phyloP scores from a whole-genome alignment of 2,888 invertebrate genomes.

The Bedellia somnulentella region DNA sequence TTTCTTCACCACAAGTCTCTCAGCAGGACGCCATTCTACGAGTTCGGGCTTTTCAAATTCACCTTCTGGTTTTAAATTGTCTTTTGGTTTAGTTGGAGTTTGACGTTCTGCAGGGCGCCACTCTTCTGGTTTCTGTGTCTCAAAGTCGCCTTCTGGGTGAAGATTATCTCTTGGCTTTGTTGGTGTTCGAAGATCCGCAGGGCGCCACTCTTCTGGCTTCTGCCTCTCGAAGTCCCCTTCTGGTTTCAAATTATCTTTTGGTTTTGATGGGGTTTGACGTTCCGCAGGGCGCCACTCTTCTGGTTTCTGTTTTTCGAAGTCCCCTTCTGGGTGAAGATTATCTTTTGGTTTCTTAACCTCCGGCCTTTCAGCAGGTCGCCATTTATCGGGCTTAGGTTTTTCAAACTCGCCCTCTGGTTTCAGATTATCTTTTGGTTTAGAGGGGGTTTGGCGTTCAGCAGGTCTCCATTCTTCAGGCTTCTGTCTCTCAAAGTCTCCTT shows the following conservation, averaged over 20 bases:
- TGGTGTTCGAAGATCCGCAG: slow-evolving; percentile 20
- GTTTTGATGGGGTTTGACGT: slow-evolving; percentile 25
- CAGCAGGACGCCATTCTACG: slow-evolving; percentile 25
- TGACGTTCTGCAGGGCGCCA: slow-evolving; percentile 20
- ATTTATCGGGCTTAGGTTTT: slow-evolving; percentile 29
- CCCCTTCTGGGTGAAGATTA: slow-evolving; percentile 57
- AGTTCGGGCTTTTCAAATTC: slow-evolving; percentile 35
- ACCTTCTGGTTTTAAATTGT: slow-evolving; percentile 37
- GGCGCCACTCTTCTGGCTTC: slow-evolving; percentile 17
- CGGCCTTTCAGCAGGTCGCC: slow-evolving; percentile 41
- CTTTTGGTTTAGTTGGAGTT: slow-evolving; percentile 17
- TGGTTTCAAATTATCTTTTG: slow-evolving; percentile 53
- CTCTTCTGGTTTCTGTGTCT: slow-evolving; percentile 14
- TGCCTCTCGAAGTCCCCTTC: slow-evolving; percentile 55
- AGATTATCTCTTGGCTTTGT: slow-evolving; percentile 39
- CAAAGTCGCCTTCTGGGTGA: slow-evolving; percentile 36
- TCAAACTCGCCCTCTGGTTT: slow-evolving; percentile 56
- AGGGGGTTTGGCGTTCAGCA: slow-evolving; percentile 30
- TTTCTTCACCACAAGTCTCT: slow-evolving; percentile 24
- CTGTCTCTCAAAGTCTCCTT: slow-evolving; percentile 29
- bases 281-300: slow-evolving; percentile 39
- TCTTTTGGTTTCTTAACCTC: slow-evolving; percentile 37
- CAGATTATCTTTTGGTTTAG: slow-evolving; percentile 27
- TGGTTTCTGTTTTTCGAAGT: slow-evolving; percentile 48
- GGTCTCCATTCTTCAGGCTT: slow-evolving; percentile 26